These are phyloP conservation scores for Molorchus minor DNA, from an alignment of 2,888 invertebrate genomes.

Conservation along the genomic window DNA sequence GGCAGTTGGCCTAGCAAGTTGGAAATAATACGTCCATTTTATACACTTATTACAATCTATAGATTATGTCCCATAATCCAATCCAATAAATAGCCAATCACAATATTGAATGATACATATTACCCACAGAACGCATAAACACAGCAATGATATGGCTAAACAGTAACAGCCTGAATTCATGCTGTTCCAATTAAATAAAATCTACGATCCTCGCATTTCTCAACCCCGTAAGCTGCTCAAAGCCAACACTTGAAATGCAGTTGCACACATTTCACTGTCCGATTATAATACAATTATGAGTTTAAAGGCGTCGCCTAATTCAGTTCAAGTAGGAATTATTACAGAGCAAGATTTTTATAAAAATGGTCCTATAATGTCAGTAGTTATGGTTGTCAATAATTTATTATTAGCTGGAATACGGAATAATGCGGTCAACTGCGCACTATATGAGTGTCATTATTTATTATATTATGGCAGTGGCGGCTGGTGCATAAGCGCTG, in stretches of 20 bases:
- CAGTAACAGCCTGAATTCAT: constrained; percentile 56
- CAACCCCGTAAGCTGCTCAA: constrained; percentile 42
- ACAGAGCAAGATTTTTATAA: too few species aligned
- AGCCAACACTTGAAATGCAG: constrained; percentile 26
- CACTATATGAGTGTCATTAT: too few species aligned
- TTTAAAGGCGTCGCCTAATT: constrained; percentile 22
- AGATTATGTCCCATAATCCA: constrained; percentile 55
- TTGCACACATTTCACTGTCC: constrained; percentile 34
- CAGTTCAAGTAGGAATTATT: constrained; percentile 24
- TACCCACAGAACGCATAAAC: constrained; percentile 55
- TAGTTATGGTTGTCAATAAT: too few species aligned
- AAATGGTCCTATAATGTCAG: too few species aligned
- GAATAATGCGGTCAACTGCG: too few species aligned
- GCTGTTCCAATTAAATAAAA: constrained; percentile 61
- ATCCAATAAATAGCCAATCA: constrained; percentile 59
- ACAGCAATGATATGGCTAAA: constrained; percentile 54
- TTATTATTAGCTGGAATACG: too few species aligned
- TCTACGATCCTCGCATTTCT: constrained; percentile 56
- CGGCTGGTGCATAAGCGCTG: too few species aligned
- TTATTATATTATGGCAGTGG: too few species aligned
- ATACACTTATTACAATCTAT: constrained; percentile 51
- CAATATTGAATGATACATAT: constrained; percentile 61
- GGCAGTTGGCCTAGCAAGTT: constrained; percentile 36
- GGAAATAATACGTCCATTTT: constrained; percentile 49
- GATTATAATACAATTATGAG: constrained; percentile 27